Evolutionary conservation across 2,113 vertebrate genomes (phyloP).

Genomic region (Clarias batrachus): DNA sequence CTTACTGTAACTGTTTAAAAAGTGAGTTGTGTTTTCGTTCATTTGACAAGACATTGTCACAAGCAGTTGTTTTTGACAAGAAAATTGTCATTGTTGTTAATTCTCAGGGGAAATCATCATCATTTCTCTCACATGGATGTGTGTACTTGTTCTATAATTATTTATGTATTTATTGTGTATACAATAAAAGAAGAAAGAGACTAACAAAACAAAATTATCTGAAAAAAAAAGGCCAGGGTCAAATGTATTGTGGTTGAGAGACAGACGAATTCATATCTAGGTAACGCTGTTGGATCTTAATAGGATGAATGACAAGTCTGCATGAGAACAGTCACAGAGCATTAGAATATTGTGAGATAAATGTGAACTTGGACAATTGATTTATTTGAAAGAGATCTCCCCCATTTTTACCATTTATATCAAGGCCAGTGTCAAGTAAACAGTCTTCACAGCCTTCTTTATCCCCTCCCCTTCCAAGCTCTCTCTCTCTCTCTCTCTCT

Average conservation of each 20-base stretch:
- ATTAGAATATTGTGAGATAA: conserved; percentile 51
- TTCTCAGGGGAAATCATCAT: not conserved
- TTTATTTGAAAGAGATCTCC: conserved; percentile 45
- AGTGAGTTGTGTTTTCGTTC: not conserved
- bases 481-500: not conserved
- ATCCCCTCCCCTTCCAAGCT: conserved; percentile 20
- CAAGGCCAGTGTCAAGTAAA: conserved; percentile 58
- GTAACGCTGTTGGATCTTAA: conserved; percentile 38
- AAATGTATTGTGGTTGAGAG: conserved; percentile 35
- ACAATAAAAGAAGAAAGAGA: not conserved
- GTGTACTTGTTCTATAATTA: not conserved
- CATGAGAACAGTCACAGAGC: conserved; percentile 42
- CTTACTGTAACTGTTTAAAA: not conserved
- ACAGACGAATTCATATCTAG: conserved; percentile 50
- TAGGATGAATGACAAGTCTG: conserved; percentile 51
- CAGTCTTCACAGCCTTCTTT: conserved; percentile 46
- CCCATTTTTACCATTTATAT: conserved; percentile 51
- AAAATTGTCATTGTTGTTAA: not conserved
- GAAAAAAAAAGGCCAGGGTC: conserved; percentile 45
- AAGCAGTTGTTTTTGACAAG: not conserved
- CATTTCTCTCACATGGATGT: not conserved
- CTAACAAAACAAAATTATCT: conserved; percentile 27
- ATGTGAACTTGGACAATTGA: conserved; percentile 52
- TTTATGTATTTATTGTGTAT: not conserved
- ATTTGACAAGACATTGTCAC: not conserved